These are phyloP conservation scores for Pseudorhombus dupliciocellatus DNA, from an alignment of 2,113 vertebrate genomes.

Conservation along the genomic window DNA sequence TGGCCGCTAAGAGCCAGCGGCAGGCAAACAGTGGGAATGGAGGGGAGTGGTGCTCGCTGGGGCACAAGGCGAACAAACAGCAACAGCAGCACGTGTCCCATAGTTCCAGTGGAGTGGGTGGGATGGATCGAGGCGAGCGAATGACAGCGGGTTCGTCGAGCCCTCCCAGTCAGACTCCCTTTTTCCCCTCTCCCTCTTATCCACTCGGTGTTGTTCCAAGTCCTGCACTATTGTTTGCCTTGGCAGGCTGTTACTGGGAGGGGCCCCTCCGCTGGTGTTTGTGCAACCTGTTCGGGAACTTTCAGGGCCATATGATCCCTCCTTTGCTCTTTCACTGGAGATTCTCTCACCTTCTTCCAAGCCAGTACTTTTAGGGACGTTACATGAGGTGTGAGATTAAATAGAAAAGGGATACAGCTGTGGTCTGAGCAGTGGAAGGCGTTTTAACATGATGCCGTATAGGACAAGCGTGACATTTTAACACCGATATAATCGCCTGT, in stretches of 20 bases:
- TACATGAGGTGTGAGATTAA: conserved; percentile 2
- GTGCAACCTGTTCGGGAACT: conserved; percentile 84
- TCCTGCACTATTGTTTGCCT: conserved; percentile 83
- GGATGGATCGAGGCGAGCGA: conserved; percentile 59
- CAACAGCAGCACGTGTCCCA: conserved; percentile 75
- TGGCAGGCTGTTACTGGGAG: conserved; percentile 83
- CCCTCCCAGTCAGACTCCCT: conserved; percentile 63
- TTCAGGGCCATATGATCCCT: conserved; percentile 77
- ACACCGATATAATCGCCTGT: background rate
- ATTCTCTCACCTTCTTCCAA: conserved; percentile 61
- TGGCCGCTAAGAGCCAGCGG: conserved; percentile 70
- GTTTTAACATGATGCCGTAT: background rate
- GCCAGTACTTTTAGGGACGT: conserved; percentile 29
- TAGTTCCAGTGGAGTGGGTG: conserved; percentile 76
- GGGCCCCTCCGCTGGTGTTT: conserved; percentile 76
- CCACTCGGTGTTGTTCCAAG: conserved; percentile 82
- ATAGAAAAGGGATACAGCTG: background rate
- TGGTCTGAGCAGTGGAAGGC: background rate
- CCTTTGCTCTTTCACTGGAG: conserved; percentile 47
- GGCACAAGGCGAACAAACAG: conserved; percentile 66
- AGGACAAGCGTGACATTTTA: background rate
- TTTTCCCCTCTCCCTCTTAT: conserved; percentile 62
- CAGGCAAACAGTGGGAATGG: conserved; percentile 71
- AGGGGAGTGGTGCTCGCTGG: conserved; percentile 66
- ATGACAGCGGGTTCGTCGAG: conserved; percentile 57